These are phyloP conservation scores for Clarias fuscus DNA, from an alignment of 2,797 vertebrate genomes.

Conservation along the genomic window DNA sequence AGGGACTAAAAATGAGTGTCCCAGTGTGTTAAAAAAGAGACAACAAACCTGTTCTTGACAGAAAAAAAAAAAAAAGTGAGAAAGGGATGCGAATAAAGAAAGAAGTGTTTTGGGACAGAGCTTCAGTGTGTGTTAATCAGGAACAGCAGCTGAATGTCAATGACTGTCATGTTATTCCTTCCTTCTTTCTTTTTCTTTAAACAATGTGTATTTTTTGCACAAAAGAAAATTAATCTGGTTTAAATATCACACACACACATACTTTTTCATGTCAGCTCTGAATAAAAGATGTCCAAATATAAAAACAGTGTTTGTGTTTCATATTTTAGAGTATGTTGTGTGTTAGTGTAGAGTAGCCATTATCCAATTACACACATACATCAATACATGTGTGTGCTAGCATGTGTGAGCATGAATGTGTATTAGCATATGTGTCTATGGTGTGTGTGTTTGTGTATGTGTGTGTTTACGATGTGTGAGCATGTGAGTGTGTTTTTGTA, in stretches of 20 bases:
- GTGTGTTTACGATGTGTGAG: too few relatives aligned
- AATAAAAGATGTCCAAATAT: too few relatives aligned
- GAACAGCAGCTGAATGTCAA: slow-evolving; percentile 5
- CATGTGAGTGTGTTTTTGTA: too few relatives aligned
- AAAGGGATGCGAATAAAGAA: not conserved
- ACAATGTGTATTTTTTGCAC: not conserved
- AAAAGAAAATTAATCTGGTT: too few relatives aligned
- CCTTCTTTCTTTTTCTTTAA: not conserved
- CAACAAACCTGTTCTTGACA: not conserved
- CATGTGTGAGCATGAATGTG: too few relatives aligned
- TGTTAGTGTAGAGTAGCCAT: too few relatives aligned
- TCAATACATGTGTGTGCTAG: not conserved
- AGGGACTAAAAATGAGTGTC: not conserved
- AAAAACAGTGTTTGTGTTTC: too few relatives aligned
- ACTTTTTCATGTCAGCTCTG: too few relatives aligned
- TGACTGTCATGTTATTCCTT: not conserved
- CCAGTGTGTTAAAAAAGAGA: slow-evolving; percentile 6
- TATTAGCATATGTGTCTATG: too few relatives aligned
- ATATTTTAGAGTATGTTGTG: too few relatives aligned
- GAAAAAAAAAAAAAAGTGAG: not conserved
- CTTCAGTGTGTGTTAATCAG: slow-evolving; percentile 1
- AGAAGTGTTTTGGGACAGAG: not conserved
- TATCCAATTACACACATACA: too few relatives aligned
- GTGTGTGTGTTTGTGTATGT: too few relatives aligned
- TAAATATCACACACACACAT: not conserved